Evolutionary conservation across 2,113 vertebrate species (phyloP).

Genomic region (Nyctereutes procyonoides): DNA sequence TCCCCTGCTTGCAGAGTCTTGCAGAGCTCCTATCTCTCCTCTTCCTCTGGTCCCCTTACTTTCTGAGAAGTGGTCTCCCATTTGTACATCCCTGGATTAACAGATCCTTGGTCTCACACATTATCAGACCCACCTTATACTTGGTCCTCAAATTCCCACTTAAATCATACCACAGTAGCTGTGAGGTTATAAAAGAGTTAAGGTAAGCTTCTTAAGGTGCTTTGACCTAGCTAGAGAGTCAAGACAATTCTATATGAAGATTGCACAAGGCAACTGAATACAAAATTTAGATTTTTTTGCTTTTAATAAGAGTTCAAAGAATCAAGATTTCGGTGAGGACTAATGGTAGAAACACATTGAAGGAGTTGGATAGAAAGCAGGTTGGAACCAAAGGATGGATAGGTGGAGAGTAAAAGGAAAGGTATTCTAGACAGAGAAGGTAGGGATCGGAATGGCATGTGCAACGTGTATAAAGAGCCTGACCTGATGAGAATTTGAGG

Average conservation of each 20-base stretch:
- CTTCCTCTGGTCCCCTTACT: not conserved
- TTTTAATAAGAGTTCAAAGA: not conserved
- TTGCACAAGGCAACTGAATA: too few species aligned
- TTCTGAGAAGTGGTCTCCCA: not conserved
- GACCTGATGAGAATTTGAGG: not conserved
- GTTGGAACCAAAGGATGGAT: not conserved
- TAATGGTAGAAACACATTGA: not conserved
- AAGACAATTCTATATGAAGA: not conserved
- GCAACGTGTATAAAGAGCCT: not conserved
- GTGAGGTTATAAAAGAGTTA: not conserved
- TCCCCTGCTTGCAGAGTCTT: not conserved
- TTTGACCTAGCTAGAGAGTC: not conserved
- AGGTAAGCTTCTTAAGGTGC: not conserved
- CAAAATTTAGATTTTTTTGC: not conserved
- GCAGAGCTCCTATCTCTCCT: not conserved
- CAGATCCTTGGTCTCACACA: not conserved
- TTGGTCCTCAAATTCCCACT: not conserved
- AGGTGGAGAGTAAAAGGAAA: not conserved
- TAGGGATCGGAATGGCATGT: not conserved
- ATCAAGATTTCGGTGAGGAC: not conserved
- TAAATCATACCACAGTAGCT: not conserved
- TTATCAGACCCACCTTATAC: not conserved
- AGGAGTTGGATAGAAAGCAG: not conserved
- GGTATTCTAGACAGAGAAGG: not conserved
- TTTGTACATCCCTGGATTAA: not conserved